Evolutionary conservation across 2,797 vertebrate species (phyloP).

Genomic region (Nothura maculosa): DNA sequence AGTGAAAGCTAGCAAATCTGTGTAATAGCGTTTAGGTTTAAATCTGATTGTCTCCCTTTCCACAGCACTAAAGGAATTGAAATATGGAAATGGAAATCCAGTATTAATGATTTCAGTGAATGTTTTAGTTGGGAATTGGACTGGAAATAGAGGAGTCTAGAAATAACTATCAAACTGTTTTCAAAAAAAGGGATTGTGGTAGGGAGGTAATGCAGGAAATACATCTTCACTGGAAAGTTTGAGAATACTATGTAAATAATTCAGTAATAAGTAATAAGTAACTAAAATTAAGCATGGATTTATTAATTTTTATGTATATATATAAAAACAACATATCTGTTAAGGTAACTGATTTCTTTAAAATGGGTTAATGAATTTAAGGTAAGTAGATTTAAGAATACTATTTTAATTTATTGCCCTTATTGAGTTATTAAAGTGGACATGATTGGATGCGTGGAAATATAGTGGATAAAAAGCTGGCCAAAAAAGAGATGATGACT

Average conservation of each 20-base stretch:
- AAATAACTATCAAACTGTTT: not conserved
- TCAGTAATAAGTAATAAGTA: not conserved
- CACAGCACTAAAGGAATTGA: not conserved
- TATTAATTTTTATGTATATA: not conserved
- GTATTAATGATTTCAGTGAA: not conserved
- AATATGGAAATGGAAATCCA: not conserved
- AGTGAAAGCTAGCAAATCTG: not conserved
- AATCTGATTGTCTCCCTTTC: not conserved
- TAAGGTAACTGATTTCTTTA: not conserved
- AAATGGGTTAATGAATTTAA: not conserved
- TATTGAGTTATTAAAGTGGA: not conserved
- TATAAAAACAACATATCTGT: not conserved
- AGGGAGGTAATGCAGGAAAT: not conserved
- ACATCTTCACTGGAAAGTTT: not conserved
- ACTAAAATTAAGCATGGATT: not conserved
- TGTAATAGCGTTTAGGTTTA: not conserved
- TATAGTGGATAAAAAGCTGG: not conserved
- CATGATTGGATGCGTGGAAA: accelerated
- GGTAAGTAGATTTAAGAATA: not conserved
- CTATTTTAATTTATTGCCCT: not conserved
- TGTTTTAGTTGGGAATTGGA: not conserved
- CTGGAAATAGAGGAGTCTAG: accelerated
- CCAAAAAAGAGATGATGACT: not conserved
- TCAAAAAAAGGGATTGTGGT: not conserved
- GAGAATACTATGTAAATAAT: not conserved